Evolutionary conservation across 2,888 invertebrate species (phyloP), one percentile per base, ranked within the genome.

Genomic region (Slavum lentiscoides): DNA sequence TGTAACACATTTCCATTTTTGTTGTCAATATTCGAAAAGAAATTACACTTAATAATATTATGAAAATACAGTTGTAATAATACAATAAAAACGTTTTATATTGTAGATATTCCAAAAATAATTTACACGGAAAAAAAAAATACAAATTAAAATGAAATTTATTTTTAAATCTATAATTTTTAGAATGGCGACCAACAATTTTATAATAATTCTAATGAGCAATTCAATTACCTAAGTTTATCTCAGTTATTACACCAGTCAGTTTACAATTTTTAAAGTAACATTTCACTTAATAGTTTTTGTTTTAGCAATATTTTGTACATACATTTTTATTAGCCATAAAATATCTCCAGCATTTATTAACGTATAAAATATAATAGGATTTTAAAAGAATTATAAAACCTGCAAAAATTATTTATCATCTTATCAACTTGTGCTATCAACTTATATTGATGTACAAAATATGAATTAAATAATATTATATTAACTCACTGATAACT

Each of bases 211-310:
- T 64, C 64, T 80, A 80, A 62, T 80, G 80, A 72, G 80, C 80
- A 80, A 80, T 66, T 72, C 17, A 72, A 72, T 64, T 66, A 39
- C 13, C n/a, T 64, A 58, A 23, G 15, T 61, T 43, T 68, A 67
- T 76, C 62, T 80, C 4, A 30, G 4, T 30, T 30, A 30, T 30
- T 58, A 69, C 53, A 80, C 72, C 80, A 80, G 80, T 80, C 72
- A 43, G 23, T 80, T 68, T 55, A 39, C 58, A n/a, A 23, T 58
- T 58, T 64, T 80, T 37, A 55, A 77, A 30, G 43, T 62, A 49
- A 80, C 62, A 70, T 62, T 53, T 13, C 19, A 23, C 55, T 39
- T 61, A 49, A 70, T 55, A 21, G 23, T 80, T 70, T 70, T 69
- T 74, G 53, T 49, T 30, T 30, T 74, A 66, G 72, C 30, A 30